Conservation (phyloP, 2,797 vertebrate species). For the Kryptolebias ocellatus region DNA sequence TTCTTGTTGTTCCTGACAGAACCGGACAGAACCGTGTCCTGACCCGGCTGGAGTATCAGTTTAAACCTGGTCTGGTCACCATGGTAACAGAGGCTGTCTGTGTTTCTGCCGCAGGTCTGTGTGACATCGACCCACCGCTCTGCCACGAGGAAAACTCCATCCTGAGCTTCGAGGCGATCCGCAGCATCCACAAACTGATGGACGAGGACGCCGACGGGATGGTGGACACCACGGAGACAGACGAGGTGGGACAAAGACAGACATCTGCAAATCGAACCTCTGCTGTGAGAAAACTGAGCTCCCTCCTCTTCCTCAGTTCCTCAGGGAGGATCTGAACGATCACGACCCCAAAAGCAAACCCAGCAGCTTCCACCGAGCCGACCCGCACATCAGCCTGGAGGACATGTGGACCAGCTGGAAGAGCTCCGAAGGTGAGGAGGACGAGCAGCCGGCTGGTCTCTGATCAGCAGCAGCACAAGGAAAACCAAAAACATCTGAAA, state of each 20-base stretch:
- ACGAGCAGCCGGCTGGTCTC: too few species aligned
- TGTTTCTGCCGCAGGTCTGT: slow-evolving; percentile 78
- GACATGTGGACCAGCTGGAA: slow-evolving; percentile 95
- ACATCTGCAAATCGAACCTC: too few species aligned
- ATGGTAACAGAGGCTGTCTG: too few species aligned
- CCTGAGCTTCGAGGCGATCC: slow-evolving; percentile 92
- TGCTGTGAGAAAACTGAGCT: too few species aligned
- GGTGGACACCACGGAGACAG: slow-evolving; percentile 90
- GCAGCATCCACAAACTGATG: slow-evolving; percentile 93
- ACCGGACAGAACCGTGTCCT: too few species aligned
- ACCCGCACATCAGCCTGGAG: slow-evolving; percentile 93
- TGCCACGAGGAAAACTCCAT: slow-evolving; percentile 87
- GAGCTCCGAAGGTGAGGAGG: slow-evolving; percentile 85
- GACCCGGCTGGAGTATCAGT: too few species aligned
- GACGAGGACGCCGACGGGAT: slow-evolving; percentile 94
- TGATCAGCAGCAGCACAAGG: too few species aligned
- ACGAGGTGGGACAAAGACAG: slow-evolving; percentile 81
- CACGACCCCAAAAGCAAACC: slow-evolving; percentile 90
- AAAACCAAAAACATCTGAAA: too few species aligned
- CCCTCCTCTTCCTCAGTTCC: slow-evolving; percentile 79
- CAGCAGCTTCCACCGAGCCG: slow-evolving; percentile 91
- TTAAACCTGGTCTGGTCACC: too few species aligned
- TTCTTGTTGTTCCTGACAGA: too few species aligned
- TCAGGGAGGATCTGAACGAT: slow-evolving; percentile 91
- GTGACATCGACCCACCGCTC: slow-evolving; percentile 83